These are phyloP conservation scores for Poecilobothrus nobilitatus DNA, from an alignment of 2,888 invertebrate species.

Conservation along the genomic window DNA sequence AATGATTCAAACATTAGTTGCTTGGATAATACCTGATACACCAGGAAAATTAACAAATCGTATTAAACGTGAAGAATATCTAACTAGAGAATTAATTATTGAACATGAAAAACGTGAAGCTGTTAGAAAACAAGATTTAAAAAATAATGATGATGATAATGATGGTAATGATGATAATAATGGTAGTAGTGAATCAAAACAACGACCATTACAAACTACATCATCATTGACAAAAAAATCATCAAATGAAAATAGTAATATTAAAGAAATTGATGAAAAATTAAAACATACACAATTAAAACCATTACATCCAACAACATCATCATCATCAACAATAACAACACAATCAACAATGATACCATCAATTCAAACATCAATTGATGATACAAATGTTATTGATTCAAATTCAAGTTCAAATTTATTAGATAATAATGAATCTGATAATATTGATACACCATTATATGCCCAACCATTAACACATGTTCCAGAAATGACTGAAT, in stretches of 20 bases:
- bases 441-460: constrained; percentile 10
- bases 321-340: not conserved
- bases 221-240: not conserved
- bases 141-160: constrained; percentile 12
- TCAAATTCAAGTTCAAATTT: constrained; percentile 15
- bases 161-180: constrained; percentile 14
- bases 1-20: constrained; percentile 59
- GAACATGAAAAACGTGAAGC: constrained; percentile 51
- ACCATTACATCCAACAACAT: not conserved
- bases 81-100: constrained; percentile 65
- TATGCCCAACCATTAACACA: constrained; percentile 22
- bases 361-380: not conserved
- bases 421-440: constrained; percentile 8
- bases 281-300: not conserved
- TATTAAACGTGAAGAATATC: constrained; percentile 62
- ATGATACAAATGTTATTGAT: constrained; percentile 12
- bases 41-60: constrained; percentile 60
- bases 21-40: constrained; percentile 71
- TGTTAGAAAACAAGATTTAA: constrained; percentile 14
- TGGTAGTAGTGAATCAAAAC: constrained; percentile 16
- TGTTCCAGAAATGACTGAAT: constrained; percentile 12
- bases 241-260: constrained; percentile 2
- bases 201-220: constrained; percentile 17
- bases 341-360: not conserved
- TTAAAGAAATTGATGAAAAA: constrained; percentile 2